Evolutionary conservation across 2,888 invertebrate species (phyloP), one percentile per base, ranked within the genome.

Genomic region (Hoplodrina ambigua): DNA sequence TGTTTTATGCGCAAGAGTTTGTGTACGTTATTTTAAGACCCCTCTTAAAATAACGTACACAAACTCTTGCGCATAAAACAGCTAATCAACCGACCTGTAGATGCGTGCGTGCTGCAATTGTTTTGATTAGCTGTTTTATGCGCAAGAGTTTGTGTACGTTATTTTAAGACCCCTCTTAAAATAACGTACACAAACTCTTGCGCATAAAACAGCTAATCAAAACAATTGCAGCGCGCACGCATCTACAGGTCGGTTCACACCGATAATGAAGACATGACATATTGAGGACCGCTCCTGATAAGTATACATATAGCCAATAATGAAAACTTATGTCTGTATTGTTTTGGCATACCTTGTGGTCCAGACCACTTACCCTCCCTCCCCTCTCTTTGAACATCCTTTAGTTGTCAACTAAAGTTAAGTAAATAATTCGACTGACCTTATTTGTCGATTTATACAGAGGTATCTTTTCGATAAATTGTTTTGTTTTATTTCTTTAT

Each of bases 261-360:
- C 88, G 90, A 91, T 92, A 91, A 94, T 93, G 87, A 88, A 92
- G 90, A 93, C 93, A 91, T 91, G 94, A 92, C 93, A 91, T 89
- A 94, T 94, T 92, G 93, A 92, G 92, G 92, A 80, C 89, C 86
- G 80, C 69, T 75, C 70, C 66, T 86, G 90, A 91, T 91, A 91
- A 89, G 88, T 17, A 46, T 46, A 15, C 10, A 5, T 25, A 33
- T 85, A 86, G 78, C 82, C 84, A 91, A 92, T 94, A 94, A 90
- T 90, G 87, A 87, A 86, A 88, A 90, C 84, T 88, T 89, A 91
- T 91, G 89, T 88, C 87, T 90, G 86, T 86, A 92, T 87, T 90
- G 87, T 87, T 91, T 69, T 58, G 72, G 33, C 57, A 56, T 46
- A 55, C 41, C 19, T 44, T 37, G 37, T 68, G 30, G 37, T 59